phyloP scores from a whole-genome alignment of 2,888 invertebrate species.

The Orgyia antiqua region DNA sequence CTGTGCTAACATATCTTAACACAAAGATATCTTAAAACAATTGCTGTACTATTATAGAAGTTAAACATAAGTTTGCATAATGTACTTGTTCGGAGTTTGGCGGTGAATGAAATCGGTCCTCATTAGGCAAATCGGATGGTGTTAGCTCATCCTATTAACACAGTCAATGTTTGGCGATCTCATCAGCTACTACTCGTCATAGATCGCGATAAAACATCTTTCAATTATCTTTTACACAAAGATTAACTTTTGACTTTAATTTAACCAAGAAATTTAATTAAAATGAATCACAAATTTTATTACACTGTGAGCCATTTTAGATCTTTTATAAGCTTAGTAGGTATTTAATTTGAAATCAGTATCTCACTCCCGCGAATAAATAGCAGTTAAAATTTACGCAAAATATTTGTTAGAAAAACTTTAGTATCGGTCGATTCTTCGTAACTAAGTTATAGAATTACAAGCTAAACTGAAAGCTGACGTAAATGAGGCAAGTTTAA shows the following conservation, averaged over 20 bases:
- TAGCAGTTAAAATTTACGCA: too few species aligned
- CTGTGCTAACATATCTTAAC: too few species aligned
- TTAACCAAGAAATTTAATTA: slow-evolving; percentile 23
- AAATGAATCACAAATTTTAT: slow-evolving; percentile 16
- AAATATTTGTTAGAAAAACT: too few species aligned
- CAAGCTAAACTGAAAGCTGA: slow-evolving; percentile 22
- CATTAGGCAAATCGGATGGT: slow-evolving; percentile 71
- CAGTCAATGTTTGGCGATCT: slow-evolving; percentile 68
- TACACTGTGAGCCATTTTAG: slow-evolving; percentile 18
- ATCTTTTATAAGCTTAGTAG: slow-evolving; percentile 18
- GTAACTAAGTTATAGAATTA: slow-evolving; percentile 3
- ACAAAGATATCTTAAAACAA: too few species aligned
- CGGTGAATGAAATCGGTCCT: slow-evolving; percentile 54
- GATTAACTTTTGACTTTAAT: slow-evolving; percentile 29
- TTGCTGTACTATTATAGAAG: too few species aligned
- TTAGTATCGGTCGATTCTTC: not conserved
- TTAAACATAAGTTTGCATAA: slow-evolving; percentile 72
- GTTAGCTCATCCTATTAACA: slow-evolving; percentile 67
- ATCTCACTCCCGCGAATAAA: not conserved
- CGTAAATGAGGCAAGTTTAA: slow-evolving; percentile 31
- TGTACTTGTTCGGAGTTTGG: slow-evolving; percentile 49
- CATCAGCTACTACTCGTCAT: slow-evolving; percentile 48
- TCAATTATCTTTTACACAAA: slow-evolving; percentile 29
- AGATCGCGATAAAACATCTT: slow-evolving; percentile 34
- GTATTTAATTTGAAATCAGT: slow-evolving; percentile 21